Percentiles rank a stretch among this genome's conserved stretches.
phyloP scores from a whole-genome alignment of 1,140 invertebrate species.

The Drosophila dunni region DNA sequence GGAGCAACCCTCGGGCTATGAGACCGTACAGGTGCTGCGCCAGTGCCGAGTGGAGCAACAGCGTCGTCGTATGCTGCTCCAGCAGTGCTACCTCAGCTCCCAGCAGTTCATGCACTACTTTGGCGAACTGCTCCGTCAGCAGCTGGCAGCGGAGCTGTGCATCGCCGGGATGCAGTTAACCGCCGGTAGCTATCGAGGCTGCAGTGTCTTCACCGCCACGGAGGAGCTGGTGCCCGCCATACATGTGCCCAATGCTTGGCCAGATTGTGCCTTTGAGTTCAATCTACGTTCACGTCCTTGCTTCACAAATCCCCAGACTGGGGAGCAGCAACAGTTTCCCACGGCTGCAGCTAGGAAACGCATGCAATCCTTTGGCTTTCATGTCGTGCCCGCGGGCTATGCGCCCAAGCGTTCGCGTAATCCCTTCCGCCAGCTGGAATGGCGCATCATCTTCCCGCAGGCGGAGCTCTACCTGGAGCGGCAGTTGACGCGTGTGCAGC shows the following conservation, averaged over 20 bases:
- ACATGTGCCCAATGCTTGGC: constrained; percentile 87
- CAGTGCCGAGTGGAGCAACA: constrained; percentile 83
- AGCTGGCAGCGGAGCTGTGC: constrained; percentile 85
- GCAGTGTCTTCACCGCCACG: constrained; percentile 87
- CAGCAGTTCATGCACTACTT: constrained; percentile 88
- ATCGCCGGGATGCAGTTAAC: constrained; percentile 85
- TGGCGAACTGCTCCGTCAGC: constrained; percentile 86
- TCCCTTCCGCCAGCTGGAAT: constrained; percentile 88
- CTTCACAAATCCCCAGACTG: constrained; percentile 86
- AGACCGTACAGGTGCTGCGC: constrained; percentile 69
- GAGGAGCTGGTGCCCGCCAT: constrained; percentile 89
- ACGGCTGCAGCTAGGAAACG: constrained; percentile 87
- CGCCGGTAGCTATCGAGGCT: constrained; percentile 86
- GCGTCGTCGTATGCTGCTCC: constrained; percentile 78
- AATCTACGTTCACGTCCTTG: constrained; percentile 86
- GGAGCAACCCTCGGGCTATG: constrained; percentile 70
- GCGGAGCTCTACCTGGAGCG: constrained; percentile 90
- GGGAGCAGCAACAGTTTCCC: constrained; percentile 88
- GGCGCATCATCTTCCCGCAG: constrained; percentile 90
- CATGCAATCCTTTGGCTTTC: constrained; percentile 88
- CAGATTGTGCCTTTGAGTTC: constrained; percentile 88
- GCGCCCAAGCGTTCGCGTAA: constrained; percentile 86
- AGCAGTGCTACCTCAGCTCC: constrained; percentile 86
- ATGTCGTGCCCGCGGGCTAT: constrained; percentile 89
- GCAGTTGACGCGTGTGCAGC: constrained; percentile 88